Evolutionary conservation across 2,888 invertebrate species (phyloP).

Genomic region (Apocheima hispidaria): DNA sequence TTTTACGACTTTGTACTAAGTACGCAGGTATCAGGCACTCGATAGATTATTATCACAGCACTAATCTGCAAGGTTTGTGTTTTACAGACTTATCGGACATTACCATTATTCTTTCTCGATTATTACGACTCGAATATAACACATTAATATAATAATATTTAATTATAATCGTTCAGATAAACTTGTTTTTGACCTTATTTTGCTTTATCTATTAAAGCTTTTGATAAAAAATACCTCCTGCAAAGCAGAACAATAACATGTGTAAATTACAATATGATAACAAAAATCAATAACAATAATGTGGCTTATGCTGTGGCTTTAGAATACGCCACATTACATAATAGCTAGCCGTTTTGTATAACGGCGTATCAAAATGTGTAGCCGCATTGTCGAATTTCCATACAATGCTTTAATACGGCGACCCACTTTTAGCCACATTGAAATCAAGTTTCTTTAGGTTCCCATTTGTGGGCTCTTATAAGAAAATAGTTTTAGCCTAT

Average conservation of each 20-base stretch:
- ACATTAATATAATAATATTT: slow-evolving; percentile 4
- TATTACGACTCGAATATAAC: slow-evolving; percentile 12
- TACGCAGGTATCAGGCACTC: neutral
- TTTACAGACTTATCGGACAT: slow-evolving; percentile 25
- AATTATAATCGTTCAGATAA: slow-evolving; percentile 6
- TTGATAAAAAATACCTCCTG: slow-evolving; percentile 25
- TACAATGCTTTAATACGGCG: too few relatives aligned
- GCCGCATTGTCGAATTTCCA: too few relatives aligned
- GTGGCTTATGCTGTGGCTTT: too few relatives aligned
- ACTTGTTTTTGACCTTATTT: slow-evolving; percentile 17
- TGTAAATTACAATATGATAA: neutral
- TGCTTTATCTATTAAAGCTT: slow-evolving; percentile 1
- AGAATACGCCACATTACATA: too few relatives aligned
- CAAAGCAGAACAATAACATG: slow-evolving; percentile 2
- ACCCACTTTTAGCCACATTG: too few relatives aligned
- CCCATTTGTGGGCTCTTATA: too few relatives aligned
- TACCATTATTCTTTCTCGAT: slow-evolving; percentile 24
- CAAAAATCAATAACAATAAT: neutral
- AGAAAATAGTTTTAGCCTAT: too few relatives aligned
- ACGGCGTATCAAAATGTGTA: too few relatives aligned
- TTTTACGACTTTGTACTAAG: neutral
- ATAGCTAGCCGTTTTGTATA: too few relatives aligned
- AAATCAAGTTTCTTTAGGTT: too few relatives aligned
- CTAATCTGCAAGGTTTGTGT: slow-evolving; percentile 5
- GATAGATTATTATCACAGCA: slow-evolving; percentile 1